These are phyloP conservation scores for Ceryle rudis DNA, from an alignment of 2,797 vertebrate species.

Conservation along the genomic window DNA sequence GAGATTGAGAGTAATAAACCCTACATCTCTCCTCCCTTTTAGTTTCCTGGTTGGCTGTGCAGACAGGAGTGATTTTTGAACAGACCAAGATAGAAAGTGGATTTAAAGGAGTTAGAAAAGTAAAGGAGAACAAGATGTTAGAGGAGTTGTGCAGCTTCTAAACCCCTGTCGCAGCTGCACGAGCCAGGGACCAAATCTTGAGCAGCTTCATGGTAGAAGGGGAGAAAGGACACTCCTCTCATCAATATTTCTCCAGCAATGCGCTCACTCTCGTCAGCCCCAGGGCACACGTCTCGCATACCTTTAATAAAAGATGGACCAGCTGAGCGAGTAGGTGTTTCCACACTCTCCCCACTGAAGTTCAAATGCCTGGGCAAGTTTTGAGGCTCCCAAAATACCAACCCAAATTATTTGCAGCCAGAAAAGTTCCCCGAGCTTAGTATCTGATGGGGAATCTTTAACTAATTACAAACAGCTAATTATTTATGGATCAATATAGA, in stretches of 20 bases:
- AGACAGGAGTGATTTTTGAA: background rate
- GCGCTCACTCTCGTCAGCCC: background rate
- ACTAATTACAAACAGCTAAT: constrained; percentile 53
- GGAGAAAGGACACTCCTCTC: background rate
- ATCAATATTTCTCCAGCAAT: background rate
- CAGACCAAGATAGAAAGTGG: background rate
- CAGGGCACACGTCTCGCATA: background rate
- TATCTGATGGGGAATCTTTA: constrained; percentile 4
- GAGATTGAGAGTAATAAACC: background rate
- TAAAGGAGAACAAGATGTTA: background rate
- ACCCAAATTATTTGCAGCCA: background rate
- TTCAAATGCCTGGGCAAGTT: background rate
- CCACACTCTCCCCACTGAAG: background rate
- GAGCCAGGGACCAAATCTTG: background rate
- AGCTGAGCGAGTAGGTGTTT: background rate
- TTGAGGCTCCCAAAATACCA: background rate
- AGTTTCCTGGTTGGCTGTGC: background rate
- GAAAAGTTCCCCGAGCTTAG: background rate
- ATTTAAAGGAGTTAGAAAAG: background rate
- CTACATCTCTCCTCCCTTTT: background rate
- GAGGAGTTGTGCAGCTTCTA: background rate
- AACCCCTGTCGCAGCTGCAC: background rate
- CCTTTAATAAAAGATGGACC: background rate
- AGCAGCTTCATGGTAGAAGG: background rate
- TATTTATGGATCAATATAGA: constrained; percentile 30